A percentile compares a stretch with the other conserved stretches of the same genome.
phyloP scores from a whole-genome alignment of 2,888 invertebrate species.

The Chrysomela aeneicollis region DNA sequence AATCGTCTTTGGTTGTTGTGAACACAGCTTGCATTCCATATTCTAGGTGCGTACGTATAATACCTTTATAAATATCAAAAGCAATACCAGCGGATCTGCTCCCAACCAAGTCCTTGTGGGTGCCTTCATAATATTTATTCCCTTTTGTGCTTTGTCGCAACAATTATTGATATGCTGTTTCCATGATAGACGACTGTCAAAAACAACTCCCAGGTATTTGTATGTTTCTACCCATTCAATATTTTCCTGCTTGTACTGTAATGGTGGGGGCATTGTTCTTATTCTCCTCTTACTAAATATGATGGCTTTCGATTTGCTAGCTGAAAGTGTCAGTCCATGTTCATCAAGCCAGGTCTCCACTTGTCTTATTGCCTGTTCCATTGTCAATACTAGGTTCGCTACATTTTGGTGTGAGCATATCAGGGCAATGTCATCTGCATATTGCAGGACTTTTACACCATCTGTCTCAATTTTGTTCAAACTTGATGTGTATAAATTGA shows the following conservation, averaged over 20 bases:
- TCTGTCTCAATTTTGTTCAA: constrained; percentile 3
- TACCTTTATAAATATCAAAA: constrained; percentile 20
- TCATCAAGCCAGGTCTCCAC: constrained; percentile 18
- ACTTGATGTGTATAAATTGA: constrained; percentile 21
- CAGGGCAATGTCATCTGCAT: constrained; percentile 26
- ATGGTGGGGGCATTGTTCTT: not conserved
- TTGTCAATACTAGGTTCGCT: constrained; percentile 4
- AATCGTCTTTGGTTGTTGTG: not conserved
- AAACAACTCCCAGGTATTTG: constrained; percentile 24
- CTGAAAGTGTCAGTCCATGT: constrained; percentile 11
- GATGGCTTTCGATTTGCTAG: constrained; percentile 7
- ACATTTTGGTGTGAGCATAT: not conserved
- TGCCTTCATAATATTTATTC: constrained; percentile 25
- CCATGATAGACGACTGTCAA: constrained; percentile 2
- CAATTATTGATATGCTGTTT: not conserved
- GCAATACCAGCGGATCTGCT: constrained; percentile 19
- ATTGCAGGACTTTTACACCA: constrained; percentile 20
- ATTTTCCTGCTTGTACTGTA: not conserved
- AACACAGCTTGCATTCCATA: constrained; percentile 16
- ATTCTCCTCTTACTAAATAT: constrained; percentile 20
- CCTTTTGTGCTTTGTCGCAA: constrained; percentile 14
- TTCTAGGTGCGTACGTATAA: constrained; percentile 21
- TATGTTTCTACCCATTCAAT: constrained; percentile 17
- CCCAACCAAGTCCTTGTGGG: constrained; percentile 21
- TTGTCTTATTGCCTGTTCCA: constrained; percentile 15